A percentile compares a stretch with the other conserved stretches of the same genome.
These are phyloP conservation scores for Columba guinea DNA, from an alignment of 2,797 vertebrate genomes.

Conservation along the genomic window DNA sequence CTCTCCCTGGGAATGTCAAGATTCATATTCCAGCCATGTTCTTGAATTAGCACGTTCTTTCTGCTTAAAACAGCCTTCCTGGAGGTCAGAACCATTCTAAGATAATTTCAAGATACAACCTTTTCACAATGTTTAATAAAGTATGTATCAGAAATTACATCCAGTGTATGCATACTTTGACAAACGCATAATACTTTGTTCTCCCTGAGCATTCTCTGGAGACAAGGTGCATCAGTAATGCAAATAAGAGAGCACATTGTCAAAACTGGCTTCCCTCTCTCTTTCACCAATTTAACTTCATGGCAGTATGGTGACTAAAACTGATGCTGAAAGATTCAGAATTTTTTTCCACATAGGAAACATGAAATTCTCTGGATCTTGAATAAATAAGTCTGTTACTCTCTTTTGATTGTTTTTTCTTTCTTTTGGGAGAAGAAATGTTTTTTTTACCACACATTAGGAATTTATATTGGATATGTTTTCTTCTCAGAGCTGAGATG, in stretches of 20 bases:
- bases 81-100: not conserved
- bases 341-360: not conserved
- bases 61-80: not conserved
- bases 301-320: not conserved
- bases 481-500: slow-evolving; percentile 2
- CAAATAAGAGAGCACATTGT: not conserved
- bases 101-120: not conserved
- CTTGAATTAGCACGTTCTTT: not conserved
- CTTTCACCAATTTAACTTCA: not conserved
- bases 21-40: not conserved
- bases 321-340: not conserved
- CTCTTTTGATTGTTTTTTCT: not conserved
- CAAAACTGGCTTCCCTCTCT: not conserved
- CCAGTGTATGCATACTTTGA: not conserved
- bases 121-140: not conserved
- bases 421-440: not conserved
- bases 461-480: not conserved
- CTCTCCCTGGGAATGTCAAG: not conserved
- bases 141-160: not conserved
- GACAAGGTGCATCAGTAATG: accelerated
- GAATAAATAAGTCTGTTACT: not conserved
- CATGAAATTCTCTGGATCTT: not conserved
- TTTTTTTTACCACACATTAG: not conserved
- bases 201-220: not conserved
- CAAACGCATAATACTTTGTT: not conserved